Conservation (phyloP, 2,888 invertebrate species). For the Eupeodes luniger region DNA sequence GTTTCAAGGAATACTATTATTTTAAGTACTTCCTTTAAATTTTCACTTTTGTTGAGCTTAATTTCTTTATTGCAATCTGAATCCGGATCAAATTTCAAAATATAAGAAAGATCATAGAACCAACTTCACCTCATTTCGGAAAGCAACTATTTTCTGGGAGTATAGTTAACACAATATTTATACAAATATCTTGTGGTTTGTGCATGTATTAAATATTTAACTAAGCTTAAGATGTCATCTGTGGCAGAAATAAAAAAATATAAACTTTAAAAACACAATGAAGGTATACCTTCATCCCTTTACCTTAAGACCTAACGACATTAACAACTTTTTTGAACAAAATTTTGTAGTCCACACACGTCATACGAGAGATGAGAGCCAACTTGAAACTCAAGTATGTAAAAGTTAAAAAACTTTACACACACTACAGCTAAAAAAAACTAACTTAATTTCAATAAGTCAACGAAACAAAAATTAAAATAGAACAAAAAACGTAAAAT, state of each 20-base stretch:
- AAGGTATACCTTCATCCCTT: neutral
- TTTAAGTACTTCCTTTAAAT: too few relatives aligned
- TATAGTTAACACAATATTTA: too few relatives aligned
- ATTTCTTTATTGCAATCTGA: too few relatives aligned
- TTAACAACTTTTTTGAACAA: neutral
- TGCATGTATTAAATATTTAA: too few relatives aligned
- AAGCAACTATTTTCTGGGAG: too few relatives aligned
- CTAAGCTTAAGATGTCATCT: neutral
- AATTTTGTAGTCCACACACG: neutral
- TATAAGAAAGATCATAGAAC: too few relatives aligned
- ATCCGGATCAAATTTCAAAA: too few relatives aligned
- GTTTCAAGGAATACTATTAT: too few relatives aligned
- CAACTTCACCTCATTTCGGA: too few relatives aligned
- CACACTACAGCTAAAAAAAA: slow-evolving; percentile 52
- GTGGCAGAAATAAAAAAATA: neutral
- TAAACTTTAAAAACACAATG: neutral
- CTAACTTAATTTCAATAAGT: slow-evolving; percentile 76
- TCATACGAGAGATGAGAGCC: neutral
- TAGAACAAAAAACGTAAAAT: slow-evolving; percentile 2
- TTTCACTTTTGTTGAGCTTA: too few relatives aligned
- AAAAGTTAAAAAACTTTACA: neutral
- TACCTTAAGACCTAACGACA: neutral
- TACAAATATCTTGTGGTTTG: too few relatives aligned
- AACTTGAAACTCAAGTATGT: neutral
- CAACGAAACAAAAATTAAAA: slow-evolving; percentile 63